Evolutionary conservation across 2,113 vertebrate species (phyloP).

Genomic region (Saimiri boliviensis): DNA sequence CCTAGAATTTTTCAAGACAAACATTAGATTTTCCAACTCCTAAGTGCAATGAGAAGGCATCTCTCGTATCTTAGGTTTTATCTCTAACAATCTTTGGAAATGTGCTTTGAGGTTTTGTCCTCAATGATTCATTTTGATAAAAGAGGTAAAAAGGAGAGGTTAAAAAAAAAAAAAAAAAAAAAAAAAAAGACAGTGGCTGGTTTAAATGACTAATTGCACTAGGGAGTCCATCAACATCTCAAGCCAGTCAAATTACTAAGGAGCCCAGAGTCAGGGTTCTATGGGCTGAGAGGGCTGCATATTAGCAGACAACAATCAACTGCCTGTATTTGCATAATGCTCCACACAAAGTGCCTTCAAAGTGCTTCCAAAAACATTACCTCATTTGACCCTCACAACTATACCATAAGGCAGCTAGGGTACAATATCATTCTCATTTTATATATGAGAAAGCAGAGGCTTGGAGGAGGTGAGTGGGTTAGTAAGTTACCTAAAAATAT

Average conservation of each 20-base stretch:
- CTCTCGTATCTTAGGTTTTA: background rate
- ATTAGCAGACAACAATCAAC: background rate
- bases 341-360: background rate
- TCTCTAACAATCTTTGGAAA: conserved; percentile 27
- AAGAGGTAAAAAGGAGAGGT: background rate
- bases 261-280: background rate
- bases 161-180: too few relatives aligned
- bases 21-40: background rate
- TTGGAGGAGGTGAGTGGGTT: background rate
- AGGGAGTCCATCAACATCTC: background rate
- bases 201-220: background rate
- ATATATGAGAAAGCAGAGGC: background rate
- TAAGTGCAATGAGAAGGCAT: background rate
- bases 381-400: background rate
- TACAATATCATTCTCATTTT: background rate
- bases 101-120: background rate
- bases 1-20: background rate
- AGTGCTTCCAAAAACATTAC: background rate
- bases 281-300: background rate
- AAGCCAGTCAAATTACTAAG: background rate
- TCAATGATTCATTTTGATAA: conserved; percentile 22
- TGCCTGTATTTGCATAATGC: background rate
- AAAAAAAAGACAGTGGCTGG: background rate
- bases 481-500: background rate
- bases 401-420: background rate